Conservation (phyloP, 2,888 invertebrate genomes). For the Elysia crispata region DNA sequence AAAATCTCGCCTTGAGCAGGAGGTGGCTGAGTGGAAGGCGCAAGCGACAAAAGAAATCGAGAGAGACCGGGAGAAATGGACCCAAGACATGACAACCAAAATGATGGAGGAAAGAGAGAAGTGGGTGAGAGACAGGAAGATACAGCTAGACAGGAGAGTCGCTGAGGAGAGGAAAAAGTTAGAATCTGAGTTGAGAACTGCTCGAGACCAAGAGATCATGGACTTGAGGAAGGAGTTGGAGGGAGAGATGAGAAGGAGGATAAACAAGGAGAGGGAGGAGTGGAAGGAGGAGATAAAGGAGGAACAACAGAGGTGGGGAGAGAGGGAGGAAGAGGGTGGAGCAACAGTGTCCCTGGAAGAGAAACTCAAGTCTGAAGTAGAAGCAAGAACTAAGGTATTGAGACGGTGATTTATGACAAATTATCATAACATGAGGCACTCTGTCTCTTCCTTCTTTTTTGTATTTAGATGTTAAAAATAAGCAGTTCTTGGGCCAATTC, state of each 20-base stretch:
- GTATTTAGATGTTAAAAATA: no score
- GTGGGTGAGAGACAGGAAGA: neutral
- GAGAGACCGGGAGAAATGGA: conserved; percentile 5
- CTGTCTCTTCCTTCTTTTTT: no score
- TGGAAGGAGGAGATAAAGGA: conserved; percentile 31
- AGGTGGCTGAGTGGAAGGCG: conserved; percentile 30
- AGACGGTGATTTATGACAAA: no score
- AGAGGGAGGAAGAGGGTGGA: neutral
- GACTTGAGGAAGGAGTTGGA: conserved; percentile 35
- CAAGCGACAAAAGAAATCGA: conserved; percentile 24
- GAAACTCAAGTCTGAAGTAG: conserved; percentile 24
- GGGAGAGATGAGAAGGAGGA: conserved; percentile 33
- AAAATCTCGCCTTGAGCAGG: conserved; percentile 33
- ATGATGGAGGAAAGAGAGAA: neutral
- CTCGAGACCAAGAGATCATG: conserved; percentile 7
- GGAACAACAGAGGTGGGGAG: neutral
- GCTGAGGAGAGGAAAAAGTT: conserved; percentile 3
- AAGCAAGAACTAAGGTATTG: conserved; percentile 36
- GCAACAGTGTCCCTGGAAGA: neutral
- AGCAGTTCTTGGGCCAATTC: no score
- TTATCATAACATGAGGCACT: no score
- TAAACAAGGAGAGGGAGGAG: conserved; percentile 32
- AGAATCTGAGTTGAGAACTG: neutral
- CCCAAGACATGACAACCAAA: conserved; percentile 11
- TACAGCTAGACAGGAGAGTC: neutral